phyloP scores from a whole-genome alignment of 1,140 invertebrate genomes.

The Orchestia grillus region DNA sequence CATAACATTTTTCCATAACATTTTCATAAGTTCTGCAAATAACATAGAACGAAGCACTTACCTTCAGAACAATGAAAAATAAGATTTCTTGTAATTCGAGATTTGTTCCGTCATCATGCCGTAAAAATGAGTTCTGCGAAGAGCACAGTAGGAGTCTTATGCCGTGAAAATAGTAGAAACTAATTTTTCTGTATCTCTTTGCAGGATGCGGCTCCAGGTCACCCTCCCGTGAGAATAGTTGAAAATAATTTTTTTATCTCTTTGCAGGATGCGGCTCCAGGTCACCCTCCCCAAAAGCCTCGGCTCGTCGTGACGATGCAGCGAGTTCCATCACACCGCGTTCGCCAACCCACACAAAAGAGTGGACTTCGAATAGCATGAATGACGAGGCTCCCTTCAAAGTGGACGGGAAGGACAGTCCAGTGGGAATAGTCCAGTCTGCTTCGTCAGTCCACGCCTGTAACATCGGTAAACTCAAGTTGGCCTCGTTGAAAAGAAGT shows the following conservation, averaged over 20 bases:
- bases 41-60: too few relatives aligned
- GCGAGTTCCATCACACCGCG: not conserved
- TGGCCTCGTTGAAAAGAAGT: not conserved
- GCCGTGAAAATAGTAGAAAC: not conserved
- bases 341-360: not conserved
- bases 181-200: not conserved
- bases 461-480: constrained; percentile 3
- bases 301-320: not conserved
- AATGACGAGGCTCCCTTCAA: not conserved
- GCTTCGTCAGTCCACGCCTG: not conserved
- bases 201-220: not conserved
- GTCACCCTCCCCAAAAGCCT: not conserved
- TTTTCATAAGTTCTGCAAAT: too few relatives aligned
- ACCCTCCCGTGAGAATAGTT: not conserved
- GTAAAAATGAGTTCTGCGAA: too few relatives aligned
- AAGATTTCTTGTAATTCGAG: not conserved
- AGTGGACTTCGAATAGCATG: not conserved
- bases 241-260: not conserved
- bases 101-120: not conserved
- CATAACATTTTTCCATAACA: too few relatives aligned
- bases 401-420: not conserved
- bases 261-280: not conserved
- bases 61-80: too few relatives aligned
- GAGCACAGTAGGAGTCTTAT: too few relatives aligned
- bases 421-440: not conserved